A percentile compares a stretch with the other conserved stretches of the same genome.
phyloP scores from a whole-genome alignment of 2,113 vertebrate species.

The Apeltes quadracus region DNA sequence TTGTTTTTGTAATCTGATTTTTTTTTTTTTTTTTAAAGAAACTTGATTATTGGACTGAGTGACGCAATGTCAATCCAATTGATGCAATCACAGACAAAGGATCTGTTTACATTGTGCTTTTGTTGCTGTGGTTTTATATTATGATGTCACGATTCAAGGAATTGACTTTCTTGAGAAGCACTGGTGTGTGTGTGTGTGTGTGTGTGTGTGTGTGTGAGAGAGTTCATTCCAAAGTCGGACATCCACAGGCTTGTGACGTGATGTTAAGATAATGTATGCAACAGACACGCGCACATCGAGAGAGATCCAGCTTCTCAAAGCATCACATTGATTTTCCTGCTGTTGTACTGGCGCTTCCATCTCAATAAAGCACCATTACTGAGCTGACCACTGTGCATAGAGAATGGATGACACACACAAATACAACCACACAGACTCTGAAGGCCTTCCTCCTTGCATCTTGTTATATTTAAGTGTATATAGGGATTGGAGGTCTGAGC shows the following conservation, averaged over 20 bases:
- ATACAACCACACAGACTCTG: constrained; percentile 14
- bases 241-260: constrained; percentile 1
- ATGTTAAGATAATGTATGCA: constrained; percentile 37
- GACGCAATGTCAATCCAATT: constrained; percentile 31
- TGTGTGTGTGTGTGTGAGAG: no score
- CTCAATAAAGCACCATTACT: constrained; percentile 71
- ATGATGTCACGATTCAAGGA: constrained; percentile 51
- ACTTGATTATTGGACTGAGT: neutral
- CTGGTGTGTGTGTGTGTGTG: neutral
- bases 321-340: constrained; percentile 67
- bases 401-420: constrained; percentile 40
- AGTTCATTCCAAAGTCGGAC: constrained; percentile 23
- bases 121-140: constrained; percentile 58
- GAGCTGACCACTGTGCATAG: constrained; percentile 57
- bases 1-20: neutral
- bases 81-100: constrained; percentile 59
- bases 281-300: constrained; percentile 26
- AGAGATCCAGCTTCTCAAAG: constrained; percentile 50
- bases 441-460: constrained; percentile 40
- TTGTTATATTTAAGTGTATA: constrained; percentile 48
- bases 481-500: constrained; percentile 41
- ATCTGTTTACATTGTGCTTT: constrained; percentile 61
- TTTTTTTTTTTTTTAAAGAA: neutral
- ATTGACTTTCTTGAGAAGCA: constrained; percentile 41
- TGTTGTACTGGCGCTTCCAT: constrained; percentile 63